A percentile compares a stretch with the other conserved stretches of the same genome.
Conservation (phyloP, 2,888 invertebrate species). For the Ischnus inquisitorius region DNA sequence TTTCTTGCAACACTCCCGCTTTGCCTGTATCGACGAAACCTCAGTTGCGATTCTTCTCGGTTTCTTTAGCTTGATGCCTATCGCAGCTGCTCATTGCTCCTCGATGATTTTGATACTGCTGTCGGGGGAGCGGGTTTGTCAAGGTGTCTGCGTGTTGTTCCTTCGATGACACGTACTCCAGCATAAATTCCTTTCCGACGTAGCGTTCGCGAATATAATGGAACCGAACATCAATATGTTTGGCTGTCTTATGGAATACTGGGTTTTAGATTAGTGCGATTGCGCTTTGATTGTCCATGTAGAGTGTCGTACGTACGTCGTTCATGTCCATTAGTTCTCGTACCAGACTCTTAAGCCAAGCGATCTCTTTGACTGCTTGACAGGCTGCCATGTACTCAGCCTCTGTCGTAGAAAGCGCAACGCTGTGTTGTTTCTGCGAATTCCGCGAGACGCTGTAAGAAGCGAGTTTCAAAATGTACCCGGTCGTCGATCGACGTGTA, state of each 20-base stretch:
- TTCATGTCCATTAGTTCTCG: slow-evolving; percentile 64
- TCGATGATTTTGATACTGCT: not conserved
- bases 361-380: slow-evolving; percentile 71
- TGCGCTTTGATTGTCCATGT: slow-evolving; percentile 73
- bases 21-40: not conserved
- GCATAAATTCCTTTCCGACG: slow-evolving; percentile 12
- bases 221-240: slow-evolving; percentile 73
- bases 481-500: slow-evolving; percentile 73
- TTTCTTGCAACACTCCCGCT: slow-evolving; percentile 16
- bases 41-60: not conserved
- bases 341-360: slow-evolving; percentile 73
- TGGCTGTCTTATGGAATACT: slow-evolving; percentile 71
- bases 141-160: slow-evolving; percentile 72
- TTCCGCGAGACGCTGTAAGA: slow-evolving; percentile 71
- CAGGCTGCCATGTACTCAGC: slow-evolving; percentile 76
- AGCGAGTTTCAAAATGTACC: slow-evolving; percentile 67
- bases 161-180: slow-evolving; percentile 58
- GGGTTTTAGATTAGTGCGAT: slow-evolving; percentile 72
- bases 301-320: slow-evolving; percentile 55
- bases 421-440: slow-evolving; percentile 67
- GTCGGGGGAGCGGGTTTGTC: slow-evolving; percentile 70
- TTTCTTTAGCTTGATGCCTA: not conserved
- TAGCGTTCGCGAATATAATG: slow-evolving; percentile 70
- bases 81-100: not conserved
- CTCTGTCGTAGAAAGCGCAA: slow-evolving; percentile 73